Percentiles rank a stretch among this genome's conserved stretches.
These are phyloP conservation scores for Stenotaenia linearis DNA, from an alignment of 2,888 invertebrate genomes.

Conservation along the genomic window DNA sequence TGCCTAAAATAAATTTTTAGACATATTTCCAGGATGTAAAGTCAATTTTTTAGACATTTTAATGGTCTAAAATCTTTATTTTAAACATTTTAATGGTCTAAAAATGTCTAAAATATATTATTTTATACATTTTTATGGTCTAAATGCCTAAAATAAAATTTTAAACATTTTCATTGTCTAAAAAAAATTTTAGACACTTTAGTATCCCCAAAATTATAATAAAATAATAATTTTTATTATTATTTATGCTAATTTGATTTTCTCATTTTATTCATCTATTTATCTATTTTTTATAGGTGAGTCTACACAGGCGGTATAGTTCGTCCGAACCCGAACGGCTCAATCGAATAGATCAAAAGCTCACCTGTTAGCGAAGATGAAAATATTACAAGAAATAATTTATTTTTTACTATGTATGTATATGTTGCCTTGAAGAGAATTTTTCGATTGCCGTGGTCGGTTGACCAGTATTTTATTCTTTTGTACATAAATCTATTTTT, in stretches of 20 bases:
- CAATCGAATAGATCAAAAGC: slow-evolving; percentile 27
- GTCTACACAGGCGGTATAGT: slow-evolving; percentile 27
- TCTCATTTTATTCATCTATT: not conserved
- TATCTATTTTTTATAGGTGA: not conserved
- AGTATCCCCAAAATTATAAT: too few species aligned
- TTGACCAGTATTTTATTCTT: not conserved
- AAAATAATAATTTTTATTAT: too few species aligned
- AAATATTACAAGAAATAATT: not conserved
- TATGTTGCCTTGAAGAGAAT: not conserved
- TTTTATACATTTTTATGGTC: too few species aligned
- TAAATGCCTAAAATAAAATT: too few species aligned
- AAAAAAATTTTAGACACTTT: too few species aligned
- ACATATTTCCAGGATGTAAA: too few species aligned
- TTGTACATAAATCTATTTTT: not conserved
- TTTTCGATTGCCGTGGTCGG: not conserved
- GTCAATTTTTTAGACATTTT: too few species aligned
- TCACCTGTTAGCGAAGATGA: not conserved
- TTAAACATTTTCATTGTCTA: too few species aligned
- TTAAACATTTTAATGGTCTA: too few species aligned
- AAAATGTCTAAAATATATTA: too few species aligned
- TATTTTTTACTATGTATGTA: not conserved
- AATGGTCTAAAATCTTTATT: too few species aligned
- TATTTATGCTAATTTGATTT: not conserved
- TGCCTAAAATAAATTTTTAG: too few species aligned
- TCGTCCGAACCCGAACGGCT: slow-evolving; percentile 29